Evolutionary conservation across 2,797 vertebrate genomes (phyloP).

Genomic region (Pteropus rufus): DNA sequence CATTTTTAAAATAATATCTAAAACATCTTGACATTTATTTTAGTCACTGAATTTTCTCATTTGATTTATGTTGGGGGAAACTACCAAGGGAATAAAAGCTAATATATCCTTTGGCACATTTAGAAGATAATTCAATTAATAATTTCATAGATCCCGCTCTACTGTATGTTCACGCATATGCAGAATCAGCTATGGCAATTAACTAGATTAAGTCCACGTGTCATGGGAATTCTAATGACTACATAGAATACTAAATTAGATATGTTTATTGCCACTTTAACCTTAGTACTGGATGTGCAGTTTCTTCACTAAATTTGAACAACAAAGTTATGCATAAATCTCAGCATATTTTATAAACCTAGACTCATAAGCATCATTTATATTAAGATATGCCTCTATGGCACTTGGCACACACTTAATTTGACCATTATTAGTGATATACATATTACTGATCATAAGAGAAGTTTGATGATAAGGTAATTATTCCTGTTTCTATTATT

Average conservation of each 20-base stretch:
- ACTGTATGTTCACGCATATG: conserved; percentile 55
- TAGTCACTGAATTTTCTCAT: conserved; percentile 36
- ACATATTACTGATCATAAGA: not conserved
- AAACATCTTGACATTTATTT: not conserved
- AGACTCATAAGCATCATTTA: not conserved
- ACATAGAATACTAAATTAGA: conserved; percentile 45
- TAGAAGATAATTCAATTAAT: conserved; percentile 74
- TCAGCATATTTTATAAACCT: conserved; percentile 14
- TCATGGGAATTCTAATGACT: conserved; percentile 64
- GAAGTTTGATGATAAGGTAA: not conserved
- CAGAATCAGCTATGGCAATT: conserved; percentile 74
- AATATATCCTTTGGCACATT: conserved; percentile 75
- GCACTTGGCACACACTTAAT: not conserved
- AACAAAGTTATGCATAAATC: not conserved
- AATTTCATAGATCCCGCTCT: conserved; percentile 68
- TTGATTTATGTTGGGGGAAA: conserved; percentile 59
- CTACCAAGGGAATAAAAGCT: conserved; percentile 60
- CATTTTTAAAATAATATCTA: not conserved
- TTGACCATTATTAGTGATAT: not conserved
- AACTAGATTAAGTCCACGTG: conserved; percentile 61
- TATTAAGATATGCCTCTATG: not conserved
- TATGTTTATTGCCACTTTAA: conserved; percentile 51
- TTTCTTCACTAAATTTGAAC: conserved; percentile 32
- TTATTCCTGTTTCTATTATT: not conserved
- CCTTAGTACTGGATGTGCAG: not conserved